Evolutionary conservation across 2,888 invertebrate genomes (phyloP), one percentile per base, ranked within the genome.

Genomic region (Nowickia ferox): DNA sequence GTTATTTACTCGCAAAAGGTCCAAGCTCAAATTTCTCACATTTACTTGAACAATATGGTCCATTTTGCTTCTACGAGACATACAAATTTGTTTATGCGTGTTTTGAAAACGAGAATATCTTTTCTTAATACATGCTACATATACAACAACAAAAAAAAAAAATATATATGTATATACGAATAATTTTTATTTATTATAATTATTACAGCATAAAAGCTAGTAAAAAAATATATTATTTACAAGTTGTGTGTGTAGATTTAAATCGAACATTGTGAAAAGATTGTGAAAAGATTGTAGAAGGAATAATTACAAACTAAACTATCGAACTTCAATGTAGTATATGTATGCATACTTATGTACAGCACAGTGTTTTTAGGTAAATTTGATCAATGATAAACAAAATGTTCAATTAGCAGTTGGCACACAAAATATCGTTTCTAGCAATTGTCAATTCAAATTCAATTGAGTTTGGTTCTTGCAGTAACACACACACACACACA

Each of bases 261-360:
- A 17, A 53, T 19, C 17, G 19, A 53, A 53, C 1, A 53, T 17
- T 9, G 6, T 30, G 30, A 30, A 30, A n/a, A n/a, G n/a, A n/a
- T n/a, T n/a, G n/a, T n/a, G 30, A 30, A 30, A 30, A 30, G 5
- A 30, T 30, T 30, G 30, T 30, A 53, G 10, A 53, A 17, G 17
- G 17, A 17, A 53, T 17, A 53, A 10, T 48, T 53, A 53, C 17
- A 17, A 53, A 19, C 53, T 53, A 11, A 53, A 53, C 53, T 17
- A 8, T 17, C n/a, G 53, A 53, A 53, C 19, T 69, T 53, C 38
- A 13, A 68, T n/a, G 22, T 66, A 66, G 22, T 22, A 22, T 30
- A 0, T 48, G 48, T 15, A 51, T 10, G 51, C 11, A 51, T n/a
- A 53, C 40, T 17, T 11, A 19, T 46, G 38, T 11, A 69, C 68